phyloP scores from a whole-genome alignment of 2,113 vertebrate genomes.

The Nesogale talazaci region DNA sequence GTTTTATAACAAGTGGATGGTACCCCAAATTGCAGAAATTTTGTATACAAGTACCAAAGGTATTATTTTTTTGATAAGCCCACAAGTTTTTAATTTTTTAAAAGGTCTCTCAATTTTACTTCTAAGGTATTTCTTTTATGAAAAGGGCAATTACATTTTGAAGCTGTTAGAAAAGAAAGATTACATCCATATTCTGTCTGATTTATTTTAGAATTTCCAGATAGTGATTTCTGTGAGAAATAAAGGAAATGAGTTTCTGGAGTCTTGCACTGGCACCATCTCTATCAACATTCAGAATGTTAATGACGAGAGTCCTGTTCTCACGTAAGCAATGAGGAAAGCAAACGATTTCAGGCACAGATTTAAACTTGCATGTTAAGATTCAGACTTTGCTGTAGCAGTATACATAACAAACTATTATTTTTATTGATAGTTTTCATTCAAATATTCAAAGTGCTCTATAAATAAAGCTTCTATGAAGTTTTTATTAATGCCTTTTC shows the following conservation, averaged over 20 bases:
- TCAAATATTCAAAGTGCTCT: background rate
- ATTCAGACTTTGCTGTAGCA: background rate
- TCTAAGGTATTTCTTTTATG: background rate
- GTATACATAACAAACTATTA: background rate
- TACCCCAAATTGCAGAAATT: background rate
- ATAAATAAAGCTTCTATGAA: background rate
- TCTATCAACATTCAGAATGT: constrained; percentile 70
- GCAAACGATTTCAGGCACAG: constrained; percentile 54
- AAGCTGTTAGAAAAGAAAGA: background rate
- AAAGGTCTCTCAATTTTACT: constrained; percentile 5
- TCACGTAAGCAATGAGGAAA: constrained; percentile 49
- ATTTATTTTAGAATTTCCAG: constrained; percentile 81
- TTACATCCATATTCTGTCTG: background rate
- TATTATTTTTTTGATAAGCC: background rate
- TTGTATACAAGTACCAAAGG: background rate
- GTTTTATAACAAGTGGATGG: background rate
- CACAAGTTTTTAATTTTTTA: background rate
- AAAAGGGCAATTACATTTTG: background rate
- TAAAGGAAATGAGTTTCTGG: constrained; percentile 42
- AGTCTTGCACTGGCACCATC: constrained; percentile 62
- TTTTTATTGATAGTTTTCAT: constrained; percentile 23
- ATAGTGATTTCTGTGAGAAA: constrained; percentile 72
- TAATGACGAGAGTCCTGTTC: constrained; percentile 70
- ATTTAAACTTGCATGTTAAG: background rate
- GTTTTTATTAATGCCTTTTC: background rate